Percentiles rank a stretch among this genome's conserved stretches.
Conservation (phyloP, 2,113 vertebrate genomes). For the Fulmarus glacialis region DNA sequence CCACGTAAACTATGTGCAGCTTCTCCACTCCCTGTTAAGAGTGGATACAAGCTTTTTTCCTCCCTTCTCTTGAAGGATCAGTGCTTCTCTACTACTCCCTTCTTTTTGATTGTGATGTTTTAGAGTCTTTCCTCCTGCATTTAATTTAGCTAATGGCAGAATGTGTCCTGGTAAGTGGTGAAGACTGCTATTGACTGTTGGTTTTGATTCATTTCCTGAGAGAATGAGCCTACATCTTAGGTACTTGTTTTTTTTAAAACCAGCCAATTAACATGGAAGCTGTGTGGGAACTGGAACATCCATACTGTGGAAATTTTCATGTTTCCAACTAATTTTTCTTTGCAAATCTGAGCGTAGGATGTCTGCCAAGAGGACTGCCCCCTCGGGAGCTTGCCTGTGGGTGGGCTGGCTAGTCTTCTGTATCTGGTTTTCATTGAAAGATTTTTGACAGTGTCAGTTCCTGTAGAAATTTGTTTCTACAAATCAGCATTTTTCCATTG, state of each 20-base stretch:
- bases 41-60: background rate
- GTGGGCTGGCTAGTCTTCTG: constrained; percentile 26
- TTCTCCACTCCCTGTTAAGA: background rate
- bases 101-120: background rate
- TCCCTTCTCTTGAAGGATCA: background rate
- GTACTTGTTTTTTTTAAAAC: background rate
- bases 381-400: background rate
- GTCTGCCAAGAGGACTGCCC: constrained; percentile 30
- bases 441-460: constrained; percentile 31
- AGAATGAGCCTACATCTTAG: background rate
- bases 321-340: constrained; percentile 27
- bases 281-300: constrained; percentile 17
- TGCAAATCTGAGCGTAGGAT: background rate
- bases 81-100: background rate
- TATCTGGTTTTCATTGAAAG: constrained; percentile 32
- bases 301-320: constrained; percentile 7
- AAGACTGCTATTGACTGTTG: background rate
- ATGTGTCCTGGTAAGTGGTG: background rate
- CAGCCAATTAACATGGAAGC: constrained; percentile 12
- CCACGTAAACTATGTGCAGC: rapidly evolving
- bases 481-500: background rate
- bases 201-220: constrained; percentile 27
- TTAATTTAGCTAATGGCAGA: background rate
- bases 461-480: constrained; percentile 8
- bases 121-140: background rate